Conservation (phyloP, 2,113 vertebrate genomes). For the Microcebus lehilahytsara region DNA sequence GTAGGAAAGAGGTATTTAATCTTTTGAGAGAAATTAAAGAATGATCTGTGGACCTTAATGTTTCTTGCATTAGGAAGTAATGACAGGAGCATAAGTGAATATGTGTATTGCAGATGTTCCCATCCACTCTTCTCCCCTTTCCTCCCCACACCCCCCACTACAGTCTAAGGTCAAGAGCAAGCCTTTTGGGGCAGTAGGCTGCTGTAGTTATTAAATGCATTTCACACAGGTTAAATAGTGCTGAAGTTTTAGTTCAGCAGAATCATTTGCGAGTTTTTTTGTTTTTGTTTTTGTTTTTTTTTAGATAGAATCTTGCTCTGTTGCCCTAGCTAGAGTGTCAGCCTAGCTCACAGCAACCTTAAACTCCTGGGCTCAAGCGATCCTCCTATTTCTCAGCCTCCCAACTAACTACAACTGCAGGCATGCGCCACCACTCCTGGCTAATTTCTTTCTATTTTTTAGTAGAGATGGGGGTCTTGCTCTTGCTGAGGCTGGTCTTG, state of each 20-base stretch:
- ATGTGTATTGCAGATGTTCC: not conserved
- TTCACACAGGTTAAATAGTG: not conserved
- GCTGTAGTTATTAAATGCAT: not conserved
- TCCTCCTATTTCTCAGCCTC: too few species aligned
- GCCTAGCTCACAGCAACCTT: too few species aligned
- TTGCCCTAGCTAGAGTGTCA: too few species aligned
- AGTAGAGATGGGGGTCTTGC: too few species aligned
- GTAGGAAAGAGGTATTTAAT: not conserved
- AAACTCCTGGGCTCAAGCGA: too few species aligned
- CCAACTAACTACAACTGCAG: too few species aligned
- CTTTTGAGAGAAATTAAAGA: not conserved
- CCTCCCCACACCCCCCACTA: fast-evolving
- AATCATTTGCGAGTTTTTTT: not conserved
- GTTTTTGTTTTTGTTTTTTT: too few species aligned
- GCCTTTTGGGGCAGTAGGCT: not conserved
- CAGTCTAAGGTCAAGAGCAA: not conserved
- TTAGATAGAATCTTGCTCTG: too few species aligned
- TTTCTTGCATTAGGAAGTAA: not conserved
- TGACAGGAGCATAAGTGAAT: too few species aligned
- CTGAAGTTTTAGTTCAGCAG: not conserved
- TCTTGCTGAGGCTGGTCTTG: too few species aligned
- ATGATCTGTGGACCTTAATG: not conserved
- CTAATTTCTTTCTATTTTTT: too few species aligned
- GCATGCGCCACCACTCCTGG: too few species aligned
- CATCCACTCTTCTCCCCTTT: fast-evolving